These are phyloP conservation scores for Chaetodon trifascialis DNA, from an alignment of 2,113 vertebrate genomes.

Conservation along the genomic window DNA sequence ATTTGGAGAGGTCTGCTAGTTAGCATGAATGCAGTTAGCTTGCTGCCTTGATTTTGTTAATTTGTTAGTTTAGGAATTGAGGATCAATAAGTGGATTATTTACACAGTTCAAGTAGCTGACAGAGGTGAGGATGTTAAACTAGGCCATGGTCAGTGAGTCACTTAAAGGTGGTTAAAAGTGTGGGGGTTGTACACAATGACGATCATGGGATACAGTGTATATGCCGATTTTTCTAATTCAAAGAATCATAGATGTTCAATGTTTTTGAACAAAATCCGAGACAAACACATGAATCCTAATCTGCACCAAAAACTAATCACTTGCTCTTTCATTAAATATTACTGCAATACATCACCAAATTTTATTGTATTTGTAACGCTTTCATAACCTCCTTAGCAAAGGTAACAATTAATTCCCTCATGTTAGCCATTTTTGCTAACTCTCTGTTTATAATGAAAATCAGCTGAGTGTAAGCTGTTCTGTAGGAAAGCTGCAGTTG, in stretches of 20 bases:
- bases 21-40: conserved; percentile 46
- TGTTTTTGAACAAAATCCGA: not conserved
- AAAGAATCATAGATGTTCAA: not conserved
- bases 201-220: not conserved
- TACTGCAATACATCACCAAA: not conserved
- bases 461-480: not conserved
- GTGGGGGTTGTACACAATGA: not conserved
- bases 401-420: not conserved
- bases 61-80: conserved; percentile 53
- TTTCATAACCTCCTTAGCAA: not conserved
- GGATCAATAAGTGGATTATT: conserved; percentile 72
- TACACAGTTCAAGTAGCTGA: conserved; percentile 46
- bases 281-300: not conserved
- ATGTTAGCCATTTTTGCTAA: not conserved
- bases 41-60: conserved; percentile 67
- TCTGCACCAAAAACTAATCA: not conserved
- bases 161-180: conserved; percentile 31
- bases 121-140: conserved; percentile 54
- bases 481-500: not conserved
- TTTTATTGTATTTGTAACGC: not conserved
- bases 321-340: not conserved
- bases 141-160: conserved; percentile 27
- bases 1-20: conserved; percentile 27
- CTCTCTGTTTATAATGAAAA: not conserved
- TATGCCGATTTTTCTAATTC: not conserved